Evolutionary conservation across 2,888 invertebrate species (phyloP), one percentile per base, ranked within the genome.

Genomic region (Synanthedon formicaeformis): DNA sequence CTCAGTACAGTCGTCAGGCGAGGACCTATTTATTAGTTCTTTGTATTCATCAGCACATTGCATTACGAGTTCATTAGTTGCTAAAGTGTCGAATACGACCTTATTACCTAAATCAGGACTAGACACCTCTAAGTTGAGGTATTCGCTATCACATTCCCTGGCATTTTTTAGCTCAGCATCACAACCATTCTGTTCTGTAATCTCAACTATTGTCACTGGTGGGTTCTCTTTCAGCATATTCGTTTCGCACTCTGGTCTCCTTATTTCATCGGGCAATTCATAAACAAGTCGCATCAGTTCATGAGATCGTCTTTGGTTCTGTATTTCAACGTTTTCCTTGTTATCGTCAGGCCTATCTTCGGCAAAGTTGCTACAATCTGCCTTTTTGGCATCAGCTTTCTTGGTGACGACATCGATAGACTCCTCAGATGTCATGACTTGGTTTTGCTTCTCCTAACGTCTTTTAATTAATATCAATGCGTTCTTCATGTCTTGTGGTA

Each of bases 141-240:
- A 78, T 58, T 71, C 68, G 57, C 69, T 78, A 74, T 83, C 78
- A 75, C 79, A 75, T 67, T 64, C 60, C 55, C 61, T 65, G 41
- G 63, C 66, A 61, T 64, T 73, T 60, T 68, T 71, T 60, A 77
- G 61, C 64, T 78, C 79, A 60, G 71, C 66, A 60, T 81, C 85
- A 81, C 85, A 87, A 79, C 86, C 85, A 73, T 87, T 86, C 58
- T 81, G 83, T 75, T 85, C 83, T 52, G 78, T 81, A 58, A 86
- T 82, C 60, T 85, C 84, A 53, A 85, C 77, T 56, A 86, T 84
- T 53, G 81, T 84, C 56, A 87, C 79, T 53, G 86, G 82, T 70
- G 84, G 82, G 70, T 82, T 83, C 52, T 86, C 85, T 69, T 82
- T 85, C 51, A 84, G 65, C 84, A 85, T 85, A 60, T 79, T 81